phyloP scores from a whole-genome alignment of 2,888 invertebrate genomes.

The Dasypolia templi region DNA sequence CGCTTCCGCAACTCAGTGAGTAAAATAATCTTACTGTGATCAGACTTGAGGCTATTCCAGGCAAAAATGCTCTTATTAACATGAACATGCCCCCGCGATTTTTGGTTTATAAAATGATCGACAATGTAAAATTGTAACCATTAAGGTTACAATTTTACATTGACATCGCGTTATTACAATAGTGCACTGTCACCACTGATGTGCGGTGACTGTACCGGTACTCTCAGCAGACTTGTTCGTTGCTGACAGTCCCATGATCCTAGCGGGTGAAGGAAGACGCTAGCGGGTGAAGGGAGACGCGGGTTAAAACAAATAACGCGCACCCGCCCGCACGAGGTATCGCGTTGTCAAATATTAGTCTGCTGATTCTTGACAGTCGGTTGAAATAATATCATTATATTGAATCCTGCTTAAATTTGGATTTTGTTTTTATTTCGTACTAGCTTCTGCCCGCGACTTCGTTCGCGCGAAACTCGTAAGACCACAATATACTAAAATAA shows the following conservation, averaged over 20 bases:
- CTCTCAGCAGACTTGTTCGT: background rate
- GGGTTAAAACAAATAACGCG: background rate
- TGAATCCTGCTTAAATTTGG: no score
- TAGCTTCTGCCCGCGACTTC: no score
- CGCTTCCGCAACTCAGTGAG: background rate
- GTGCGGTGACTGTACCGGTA: background rate
- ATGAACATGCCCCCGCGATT: background rate
- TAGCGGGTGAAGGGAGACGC: background rate
- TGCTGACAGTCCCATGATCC: background rate
- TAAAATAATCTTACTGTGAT: background rate
- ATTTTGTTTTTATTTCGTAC: no score
- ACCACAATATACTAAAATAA: no score
- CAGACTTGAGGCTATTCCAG: background rate
- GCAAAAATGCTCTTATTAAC: background rate
- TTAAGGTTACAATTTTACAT: no score
- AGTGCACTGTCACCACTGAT: background rate
- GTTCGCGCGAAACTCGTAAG: no score
- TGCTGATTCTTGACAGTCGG: no score
- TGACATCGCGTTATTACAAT: background rate
- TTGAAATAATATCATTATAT: no score
- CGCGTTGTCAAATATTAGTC: no score
- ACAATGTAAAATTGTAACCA: no score
- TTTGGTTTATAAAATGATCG: background rate
- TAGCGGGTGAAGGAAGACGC: background rate
- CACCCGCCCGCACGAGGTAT: background rate